Base-by-base conservation (phyloP, 1,140 invertebrate genomes). In the Pomacea maculata region DNA sequence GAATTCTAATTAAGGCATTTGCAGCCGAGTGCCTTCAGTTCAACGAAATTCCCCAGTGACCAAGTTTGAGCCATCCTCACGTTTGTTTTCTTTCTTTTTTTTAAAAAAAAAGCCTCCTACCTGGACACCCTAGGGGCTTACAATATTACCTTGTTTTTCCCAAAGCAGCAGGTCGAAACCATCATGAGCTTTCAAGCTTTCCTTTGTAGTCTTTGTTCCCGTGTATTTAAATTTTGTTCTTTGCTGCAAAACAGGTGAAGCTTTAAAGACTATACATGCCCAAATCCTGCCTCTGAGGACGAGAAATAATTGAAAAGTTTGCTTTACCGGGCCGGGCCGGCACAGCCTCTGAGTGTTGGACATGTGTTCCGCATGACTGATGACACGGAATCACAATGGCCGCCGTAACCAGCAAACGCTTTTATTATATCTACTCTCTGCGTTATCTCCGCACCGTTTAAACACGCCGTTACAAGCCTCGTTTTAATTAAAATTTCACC, bases 401-500 rank as follows among this genome's bases (percentile, higher is more conserved):
- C 11, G 15, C 57, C 57, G 57, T 61, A 61, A 61, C 57, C 15
- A 61, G 57, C 17, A 61, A 77, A 77, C 75, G 67, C n/a, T 34
- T 63, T 45, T 65, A 34, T 45, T 65, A 63, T 52, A 67, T 67
- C 63, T 45, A 17, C 29, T 52, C 29, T 65, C 29, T 63, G 34
- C 57, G 19, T 67, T 45, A n/a, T 67, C 75, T 57, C 67, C 67
- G 52, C 63, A 65, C 25, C 25, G 54, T 61, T n/a, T 15, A 45
- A 54, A 15, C 54, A 25, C 75, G 34, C 21, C 7, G 34, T 52
- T 19, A 77, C 14, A 34, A 61, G 67, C 64, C 54, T 65, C 61
- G 75, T 25, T 77, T 65, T 77, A 77, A 77, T 77, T 77, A 77
- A 77, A 72, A 72, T 34, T 29, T 65, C 75, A 77, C 55, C 57